These are phyloP conservation scores for Salvator merianae DNA, from an alignment of 2,113 vertebrate genomes.

Conservation along the genomic window DNA sequence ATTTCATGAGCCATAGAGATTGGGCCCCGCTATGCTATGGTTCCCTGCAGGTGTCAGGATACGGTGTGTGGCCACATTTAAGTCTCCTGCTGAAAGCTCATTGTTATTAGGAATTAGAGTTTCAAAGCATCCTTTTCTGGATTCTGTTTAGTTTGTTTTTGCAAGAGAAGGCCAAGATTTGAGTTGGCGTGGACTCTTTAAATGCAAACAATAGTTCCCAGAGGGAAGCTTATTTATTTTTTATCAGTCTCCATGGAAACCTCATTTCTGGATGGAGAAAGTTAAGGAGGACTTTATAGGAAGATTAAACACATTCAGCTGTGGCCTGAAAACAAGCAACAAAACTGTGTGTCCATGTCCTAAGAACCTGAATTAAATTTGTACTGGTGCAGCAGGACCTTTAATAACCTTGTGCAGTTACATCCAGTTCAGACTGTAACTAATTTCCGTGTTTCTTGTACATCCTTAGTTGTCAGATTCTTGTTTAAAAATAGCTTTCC, in stretches of 20 bases:
- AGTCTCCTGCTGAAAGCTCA: not conserved
- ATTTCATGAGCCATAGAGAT: too few relatives aligned
- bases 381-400: not conserved
- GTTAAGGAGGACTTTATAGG: constrained; percentile 4
- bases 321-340: constrained; percentile 4
- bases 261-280: constrained; percentile 16
- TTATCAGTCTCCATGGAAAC: constrained; percentile 15
- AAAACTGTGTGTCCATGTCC: not conserved
- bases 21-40: not conserved
- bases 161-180: constrained; percentile 7
- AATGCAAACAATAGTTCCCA: constrained; percentile 30
- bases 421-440: not conserved
- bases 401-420: not conserved
- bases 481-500: not conserved
- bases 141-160: constrained; percentile 20
- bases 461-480: not conserved
- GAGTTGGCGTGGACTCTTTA: constrained; percentile 15
- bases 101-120: not conserved
- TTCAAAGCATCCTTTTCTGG: not conserved
- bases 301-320: constrained; percentile 14
- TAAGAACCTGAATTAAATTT: not conserved
- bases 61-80: not conserved
- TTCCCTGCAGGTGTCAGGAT: not conserved
- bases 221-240: constrained; percentile 29
- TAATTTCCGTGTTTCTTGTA: not conserved